A percentile compares a stretch with the other conserved stretches of the same genome.
phyloP scores from a whole-genome alignment of 1,140 invertebrate genomes.

The Caenorhabditis brenneri region DNA sequence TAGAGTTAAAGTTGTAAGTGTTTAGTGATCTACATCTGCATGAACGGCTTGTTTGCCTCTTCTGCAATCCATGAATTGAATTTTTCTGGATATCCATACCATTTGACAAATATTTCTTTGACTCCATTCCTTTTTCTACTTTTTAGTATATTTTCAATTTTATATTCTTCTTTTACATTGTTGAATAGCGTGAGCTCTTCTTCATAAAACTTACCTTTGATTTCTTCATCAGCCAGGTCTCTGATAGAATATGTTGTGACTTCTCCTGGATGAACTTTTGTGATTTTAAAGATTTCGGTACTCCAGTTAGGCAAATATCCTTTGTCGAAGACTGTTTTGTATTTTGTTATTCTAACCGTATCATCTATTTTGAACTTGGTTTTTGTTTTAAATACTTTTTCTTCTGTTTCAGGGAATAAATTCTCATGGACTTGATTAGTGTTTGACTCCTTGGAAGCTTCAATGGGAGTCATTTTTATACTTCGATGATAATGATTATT shows the following conservation, averaged over 20 bases:
- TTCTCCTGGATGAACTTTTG: slow-evolving; percentile 50
- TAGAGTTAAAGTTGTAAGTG: slow-evolving; percentile 51
- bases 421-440: slow-evolving; percentile 4
- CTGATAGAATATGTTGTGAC: not conserved
- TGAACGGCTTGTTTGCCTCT: too few relatives aligned
- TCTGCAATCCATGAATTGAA: slow-evolving; percentile 33
- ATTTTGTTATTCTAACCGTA: slow-evolving; percentile 60
- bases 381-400: not conserved
- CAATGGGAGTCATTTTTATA: slow-evolving; percentile 60
- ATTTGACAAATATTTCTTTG: slow-evolving; percentile 40
- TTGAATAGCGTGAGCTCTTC: slow-evolving; percentile 42
- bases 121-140: slow-evolving; percentile 32
- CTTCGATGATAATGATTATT: slow-evolving; percentile 62
- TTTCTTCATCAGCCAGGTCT: slow-evolving; percentile 44
- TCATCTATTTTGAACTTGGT: slow-evolving; percentile 55
- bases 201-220: slow-evolving; percentile 48
- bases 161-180: slow-evolving; percentile 42
- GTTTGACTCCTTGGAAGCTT: slow-evolving; percentile 54
- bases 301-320: slow-evolving; percentile 62
- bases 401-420: not conserved
- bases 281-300: slow-evolving; percentile 61
- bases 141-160: slow-evolving; percentile 44
- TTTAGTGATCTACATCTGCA: too few relatives aligned
- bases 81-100: slow-evolving; percentile 46
- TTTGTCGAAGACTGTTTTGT: slow-evolving; percentile 58